Percentiles rank a stretch among this genome's conserved stretches.
Evolutionary conservation across 2,888 invertebrate species (phyloP).

Genomic region (Kryphioiulus occultus): DNA sequence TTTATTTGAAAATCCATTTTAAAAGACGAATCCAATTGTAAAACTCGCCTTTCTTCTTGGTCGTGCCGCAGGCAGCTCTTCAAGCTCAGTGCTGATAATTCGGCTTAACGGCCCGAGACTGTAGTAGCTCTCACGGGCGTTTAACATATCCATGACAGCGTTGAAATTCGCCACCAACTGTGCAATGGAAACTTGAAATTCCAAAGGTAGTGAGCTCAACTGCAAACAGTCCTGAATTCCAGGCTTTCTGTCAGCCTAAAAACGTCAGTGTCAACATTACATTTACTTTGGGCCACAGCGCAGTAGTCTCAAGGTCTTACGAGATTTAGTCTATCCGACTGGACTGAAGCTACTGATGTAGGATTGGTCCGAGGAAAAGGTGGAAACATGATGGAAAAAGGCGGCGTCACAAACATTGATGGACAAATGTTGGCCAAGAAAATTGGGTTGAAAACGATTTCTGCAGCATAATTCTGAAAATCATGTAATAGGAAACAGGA

Average conservation of each 20-base stretch:
- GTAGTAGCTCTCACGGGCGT: conserved; percentile 72
- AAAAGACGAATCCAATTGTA: background rate
- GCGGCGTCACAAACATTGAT: conserved; percentile 71
- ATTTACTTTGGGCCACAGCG: background rate
- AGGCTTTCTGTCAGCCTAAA: conserved; percentile 35
- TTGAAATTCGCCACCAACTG: conserved; percentile 60
- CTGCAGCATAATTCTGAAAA: conserved; percentile 70
- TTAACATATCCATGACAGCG: conserved; percentile 68
- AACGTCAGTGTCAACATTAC: background rate
- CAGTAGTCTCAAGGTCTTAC: background rate
- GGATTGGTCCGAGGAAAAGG: background rate
- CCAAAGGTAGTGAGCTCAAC: background rate
- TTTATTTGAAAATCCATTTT: conserved; percentile 11
- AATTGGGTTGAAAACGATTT: conserved; percentile 71
- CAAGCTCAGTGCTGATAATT: conserved; percentile 69
- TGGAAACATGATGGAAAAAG: conserved; percentile 69
- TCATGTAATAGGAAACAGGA: conserved; percentile 50
- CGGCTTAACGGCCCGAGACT: conserved; percentile 72
- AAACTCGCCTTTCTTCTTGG: conserved; percentile 67
- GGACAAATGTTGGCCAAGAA: conserved; percentile 69
- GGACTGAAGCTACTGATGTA: background rate
- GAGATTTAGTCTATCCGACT: background rate
- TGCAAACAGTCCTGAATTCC: background rate
- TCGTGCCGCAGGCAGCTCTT: conserved; percentile 68
- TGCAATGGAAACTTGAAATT: conserved; percentile 15